phyloP scores from a whole-genome alignment of 2,797 vertebrate genomes.

The Crenuchus spilurus region DNA sequence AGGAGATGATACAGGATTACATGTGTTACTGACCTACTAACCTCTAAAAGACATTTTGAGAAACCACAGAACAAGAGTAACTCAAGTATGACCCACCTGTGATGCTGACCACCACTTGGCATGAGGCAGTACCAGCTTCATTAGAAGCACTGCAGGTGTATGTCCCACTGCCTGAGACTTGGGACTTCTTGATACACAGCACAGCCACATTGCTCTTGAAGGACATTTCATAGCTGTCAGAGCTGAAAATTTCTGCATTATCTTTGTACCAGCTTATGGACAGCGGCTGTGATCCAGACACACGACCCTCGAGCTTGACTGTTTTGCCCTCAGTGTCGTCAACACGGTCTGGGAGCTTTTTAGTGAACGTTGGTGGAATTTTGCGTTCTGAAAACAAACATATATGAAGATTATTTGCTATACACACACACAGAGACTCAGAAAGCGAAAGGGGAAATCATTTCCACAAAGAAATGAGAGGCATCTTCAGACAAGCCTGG shows the following conservation, averaged over 20 bases:
- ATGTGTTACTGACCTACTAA: too few species aligned
- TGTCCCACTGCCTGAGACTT: constrained; percentile 77
- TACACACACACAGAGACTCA: too few species aligned
- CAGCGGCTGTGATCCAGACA: constrained; percentile 91
- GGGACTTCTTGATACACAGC: constrained; percentile 78
- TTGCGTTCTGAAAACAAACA: constrained; percentile 82
- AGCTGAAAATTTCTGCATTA: constrained; percentile 78
- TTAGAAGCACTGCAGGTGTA: constrained; percentile 90
- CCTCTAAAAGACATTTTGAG: not conserved
- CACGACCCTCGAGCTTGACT: constrained; percentile 86
- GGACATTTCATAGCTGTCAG: constrained; percentile 81
- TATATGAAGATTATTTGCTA: constrained; percentile 56
- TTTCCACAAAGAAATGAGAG: constrained; percentile 59
- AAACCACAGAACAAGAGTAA: not conserved
- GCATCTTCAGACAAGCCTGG: too few species aligned
- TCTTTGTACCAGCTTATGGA: constrained; percentile 89
- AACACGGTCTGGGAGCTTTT: constrained; percentile 86
- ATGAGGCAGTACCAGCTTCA: constrained; percentile 86
- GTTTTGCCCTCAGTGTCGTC: constrained; percentile 85
- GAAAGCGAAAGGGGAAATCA: too few species aligned
- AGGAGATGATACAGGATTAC: too few species aligned
- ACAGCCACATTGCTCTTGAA: constrained; percentile 85
- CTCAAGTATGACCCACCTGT: constrained; percentile 79
- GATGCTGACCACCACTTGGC: constrained; percentile 83
- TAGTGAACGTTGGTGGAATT: constrained; percentile 90